phyloP scores from a whole-genome alignment of 2,113 vertebrate genomes.

The Corydoras sp. region DNA sequence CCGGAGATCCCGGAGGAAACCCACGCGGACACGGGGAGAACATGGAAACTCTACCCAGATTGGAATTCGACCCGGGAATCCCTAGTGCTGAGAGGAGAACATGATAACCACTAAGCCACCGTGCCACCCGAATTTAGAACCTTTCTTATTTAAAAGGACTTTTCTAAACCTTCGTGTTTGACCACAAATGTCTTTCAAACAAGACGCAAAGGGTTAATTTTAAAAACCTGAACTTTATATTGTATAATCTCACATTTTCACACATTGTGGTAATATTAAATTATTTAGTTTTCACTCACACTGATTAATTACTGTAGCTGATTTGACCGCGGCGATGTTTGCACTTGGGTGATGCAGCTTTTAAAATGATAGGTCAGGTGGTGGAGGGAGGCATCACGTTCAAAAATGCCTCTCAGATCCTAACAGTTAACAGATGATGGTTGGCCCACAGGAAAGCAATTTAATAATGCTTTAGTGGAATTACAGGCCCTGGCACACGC shows the following conservation, averaged over 20 bases:
- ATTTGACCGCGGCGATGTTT: constrained; percentile 59
- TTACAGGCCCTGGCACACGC: constrained; percentile 24
- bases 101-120: too few relatives aligned
- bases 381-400: constrained; percentile 20
- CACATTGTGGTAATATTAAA: constrained; percentile 43
- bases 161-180: too few relatives aligned
- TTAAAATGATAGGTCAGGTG: constrained; percentile 1
- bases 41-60: too few relatives aligned
- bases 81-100: too few relatives aligned
- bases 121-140: too few relatives aligned
- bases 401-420: constrained; percentile 31
- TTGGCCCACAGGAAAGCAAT: constrained; percentile 24
- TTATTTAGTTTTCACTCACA: constrained; percentile 50
- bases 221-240: constrained; percentile 61
- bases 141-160: too few relatives aligned
- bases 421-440: constrained; percentile 23
- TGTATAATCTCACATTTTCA: constrained; percentile 46
- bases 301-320: constrained; percentile 57
- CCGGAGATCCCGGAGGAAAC: too few relatives aligned
- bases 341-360: constrained; percentile 25
- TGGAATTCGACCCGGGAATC: too few relatives aligned
- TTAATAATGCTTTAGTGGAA: constrained; percentile 43
- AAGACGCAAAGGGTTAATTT: constrained; percentile 48
- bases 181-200: constrained; percentile 51
- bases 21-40: too few relatives aligned